A percentile compares a stretch with the other conserved stretches of the same genome.
Evolutionary conservation across 2,113 vertebrate species (phyloP).

Genomic region (Phasianus colchicus): DNA sequence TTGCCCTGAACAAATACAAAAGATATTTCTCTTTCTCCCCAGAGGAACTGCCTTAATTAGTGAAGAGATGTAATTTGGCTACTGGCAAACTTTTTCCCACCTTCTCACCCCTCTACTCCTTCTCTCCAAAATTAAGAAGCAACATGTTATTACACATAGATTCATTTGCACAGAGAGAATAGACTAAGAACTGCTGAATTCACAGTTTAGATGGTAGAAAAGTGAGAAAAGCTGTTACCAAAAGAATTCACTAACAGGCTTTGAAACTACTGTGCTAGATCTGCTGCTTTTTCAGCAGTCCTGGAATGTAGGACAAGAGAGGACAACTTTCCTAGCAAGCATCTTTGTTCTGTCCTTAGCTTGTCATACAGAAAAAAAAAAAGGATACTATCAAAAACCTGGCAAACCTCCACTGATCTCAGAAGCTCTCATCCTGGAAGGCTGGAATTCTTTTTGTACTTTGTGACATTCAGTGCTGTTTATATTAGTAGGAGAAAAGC

Average conservation of each 20-base stretch:
- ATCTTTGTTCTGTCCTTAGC: not conserved
- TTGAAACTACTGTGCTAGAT: not conserved
- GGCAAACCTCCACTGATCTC: not conserved
- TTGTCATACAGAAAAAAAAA: slow-evolving; percentile 11
- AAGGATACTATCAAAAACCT: not conserved
- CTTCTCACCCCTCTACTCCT: too few relatives aligned
- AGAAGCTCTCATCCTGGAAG: not conserved
- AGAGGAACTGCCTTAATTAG: not conserved
- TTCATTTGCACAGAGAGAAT: not conserved
- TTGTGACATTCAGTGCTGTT: not conserved
- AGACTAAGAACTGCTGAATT: not conserved
- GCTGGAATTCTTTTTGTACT: not conserved
- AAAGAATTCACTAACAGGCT: not conserved
- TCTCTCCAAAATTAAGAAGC: not conserved
- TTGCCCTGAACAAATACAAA: not conserved
- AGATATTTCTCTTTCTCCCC: not conserved
- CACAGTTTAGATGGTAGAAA: not conserved
- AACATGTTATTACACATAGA: not conserved
- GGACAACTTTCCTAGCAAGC: not conserved
- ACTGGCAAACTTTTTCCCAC: not conserved
- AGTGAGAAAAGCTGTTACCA: slow-evolving; percentile 9
- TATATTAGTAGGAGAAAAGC: not conserved
- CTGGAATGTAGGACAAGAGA: not conserved
- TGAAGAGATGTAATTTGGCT: not conserved
- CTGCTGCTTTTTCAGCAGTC: not conserved